Percentiles rank a stretch among this genome's conserved stretches.
Evolutionary conservation across 2,797 vertebrate species (phyloP).

Genomic region (Leptoclinus maculatus): DNA sequence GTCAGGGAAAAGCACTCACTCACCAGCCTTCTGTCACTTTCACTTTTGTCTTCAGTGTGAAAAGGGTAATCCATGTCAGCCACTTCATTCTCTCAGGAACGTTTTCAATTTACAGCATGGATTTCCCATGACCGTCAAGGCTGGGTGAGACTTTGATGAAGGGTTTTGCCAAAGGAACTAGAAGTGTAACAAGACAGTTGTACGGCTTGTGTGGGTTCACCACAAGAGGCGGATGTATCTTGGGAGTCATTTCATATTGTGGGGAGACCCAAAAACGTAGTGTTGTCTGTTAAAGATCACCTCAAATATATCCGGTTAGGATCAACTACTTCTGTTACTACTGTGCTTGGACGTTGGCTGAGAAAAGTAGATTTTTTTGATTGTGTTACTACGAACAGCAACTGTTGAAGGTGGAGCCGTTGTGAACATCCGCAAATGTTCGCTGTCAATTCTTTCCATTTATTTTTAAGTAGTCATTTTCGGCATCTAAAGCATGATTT

Average conservation of each 20-base stretch:
- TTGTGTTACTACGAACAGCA: not conserved
- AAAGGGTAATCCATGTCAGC: conserved; percentile 34
- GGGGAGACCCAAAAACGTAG: not conserved
- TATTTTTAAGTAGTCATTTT: not conserved
- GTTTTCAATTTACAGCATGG: conserved; percentile 68
- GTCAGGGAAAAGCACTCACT: conserved; percentile 18
- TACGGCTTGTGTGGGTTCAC: conserved; percentile 39
- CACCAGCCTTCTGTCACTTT: conserved; percentile 27
- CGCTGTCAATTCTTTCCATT: not conserved
- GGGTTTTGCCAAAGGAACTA: conserved; percentile 33
- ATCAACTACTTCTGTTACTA: not conserved
- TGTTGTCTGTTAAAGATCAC: not conserved
- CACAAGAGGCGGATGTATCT: not conserved
- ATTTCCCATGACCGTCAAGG: conserved; percentile 61
- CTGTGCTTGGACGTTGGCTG: not conserved
- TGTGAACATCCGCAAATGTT: not conserved
- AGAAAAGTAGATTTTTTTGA: not conserved
- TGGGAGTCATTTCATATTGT: conserved; percentile 31
- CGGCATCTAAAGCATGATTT: not conserved
- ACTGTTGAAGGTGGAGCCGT: not conserved
- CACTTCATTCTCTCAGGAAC: conserved; percentile 52
- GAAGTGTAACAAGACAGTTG: conserved; percentile 35
- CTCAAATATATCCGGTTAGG: not conserved
- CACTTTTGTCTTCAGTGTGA: conserved; percentile 29
- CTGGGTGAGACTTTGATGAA: conserved; percentile 45